Base-by-base conservation (phyloP, 2,888 invertebrate species). In the Caenorhabditis sp. region DNA sequence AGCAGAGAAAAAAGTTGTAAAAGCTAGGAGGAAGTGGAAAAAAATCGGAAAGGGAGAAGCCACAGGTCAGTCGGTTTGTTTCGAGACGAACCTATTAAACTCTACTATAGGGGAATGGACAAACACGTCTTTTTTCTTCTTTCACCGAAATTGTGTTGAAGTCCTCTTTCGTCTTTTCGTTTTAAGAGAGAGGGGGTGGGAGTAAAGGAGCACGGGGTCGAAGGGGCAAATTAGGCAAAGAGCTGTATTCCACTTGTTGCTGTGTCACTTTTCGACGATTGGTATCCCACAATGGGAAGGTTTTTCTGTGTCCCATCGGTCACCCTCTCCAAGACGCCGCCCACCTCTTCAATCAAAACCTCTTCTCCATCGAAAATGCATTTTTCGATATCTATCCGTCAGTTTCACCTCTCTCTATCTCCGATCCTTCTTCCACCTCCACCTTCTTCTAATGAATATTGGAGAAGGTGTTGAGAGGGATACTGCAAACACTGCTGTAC, bases 301-400 rank as follows among this genome's bases (percentile, higher is more conserved):
- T 58, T 22, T 56, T 24, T 24, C 24, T n/a, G 47, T 31, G 47
- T 54, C 64, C 63, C 54, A 31, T 56, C 41, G 54, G 44, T 24
- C 44, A 51, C 64, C 51, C 49, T 26, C 56, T 28, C 44, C 24
- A 56, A 19, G 26, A 63, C 72, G 51, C 72, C 73, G 56, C 73
- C 80, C 72, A 58, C 66, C 66, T 56, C 44, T 63, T 74, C 74
- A 73, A 75, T 74, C 80, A 80, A 63, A 56, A 54, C 68, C 35
- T 16, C 24, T 68, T 41, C 54, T 54, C 44, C 26, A 72, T 76
- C 51, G 31, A 41, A 82, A 82, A 82, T 82, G 81, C 81, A 82
- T 82, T 82, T 82, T 82, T 82, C 76, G 69, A 82, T 82, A 64
- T 51, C 54, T 70, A 82, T 82, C 70, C 28, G 76, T 82, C 81